Percentiles rank a stretch among this genome's conserved stretches.
These are phyloP conservation scores for Pocillopora damicornis DNA, from an alignment of 64 coral and sea anemone genomes.

Conservation along the genomic window DNA sequence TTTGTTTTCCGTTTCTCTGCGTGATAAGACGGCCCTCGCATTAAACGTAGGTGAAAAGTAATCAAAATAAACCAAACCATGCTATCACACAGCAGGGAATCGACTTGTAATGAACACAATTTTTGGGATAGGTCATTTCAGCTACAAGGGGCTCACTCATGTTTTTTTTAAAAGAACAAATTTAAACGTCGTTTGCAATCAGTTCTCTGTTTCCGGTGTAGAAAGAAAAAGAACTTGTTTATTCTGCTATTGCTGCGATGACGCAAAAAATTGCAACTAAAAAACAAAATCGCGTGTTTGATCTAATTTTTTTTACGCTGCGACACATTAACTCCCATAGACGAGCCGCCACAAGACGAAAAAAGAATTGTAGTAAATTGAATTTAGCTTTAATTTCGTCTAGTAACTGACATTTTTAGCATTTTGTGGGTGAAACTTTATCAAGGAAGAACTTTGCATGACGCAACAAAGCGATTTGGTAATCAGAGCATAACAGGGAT, in stretches of 20 bases:
- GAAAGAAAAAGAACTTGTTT: conserved; percentile 1
- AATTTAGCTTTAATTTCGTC: neutral
- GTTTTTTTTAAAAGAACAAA: neutral
- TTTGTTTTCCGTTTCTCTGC: neutral
- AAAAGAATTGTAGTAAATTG: neutral
- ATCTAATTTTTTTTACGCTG: too few species aligned
- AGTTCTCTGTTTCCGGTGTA: conserved; percentile 26
- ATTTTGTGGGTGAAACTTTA: neutral
- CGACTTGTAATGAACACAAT: neutral
- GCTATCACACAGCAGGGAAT: conserved; percentile 11
- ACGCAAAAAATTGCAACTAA: neutral
- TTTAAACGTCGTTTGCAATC: neutral
- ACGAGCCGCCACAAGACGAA: too few species aligned
- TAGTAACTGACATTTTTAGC: neutral
- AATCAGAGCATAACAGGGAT: too few species aligned
- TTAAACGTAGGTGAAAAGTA: neutral
- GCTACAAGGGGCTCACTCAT: neutral
- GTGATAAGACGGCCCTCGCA: neutral
- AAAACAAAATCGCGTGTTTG: neutral
- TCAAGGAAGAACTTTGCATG: conserved; percentile 1
- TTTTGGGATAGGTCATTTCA: conserved; percentile 8
- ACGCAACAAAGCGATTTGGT: neutral
- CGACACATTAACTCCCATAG: too few species aligned
- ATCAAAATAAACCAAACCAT: neutral
- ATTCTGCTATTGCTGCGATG: too few species aligned